These are phyloP conservation scores for Threskiornis aethiopicus DNA, from an alignment of 2,797 vertebrate genomes.

Conservation along the genomic window DNA sequence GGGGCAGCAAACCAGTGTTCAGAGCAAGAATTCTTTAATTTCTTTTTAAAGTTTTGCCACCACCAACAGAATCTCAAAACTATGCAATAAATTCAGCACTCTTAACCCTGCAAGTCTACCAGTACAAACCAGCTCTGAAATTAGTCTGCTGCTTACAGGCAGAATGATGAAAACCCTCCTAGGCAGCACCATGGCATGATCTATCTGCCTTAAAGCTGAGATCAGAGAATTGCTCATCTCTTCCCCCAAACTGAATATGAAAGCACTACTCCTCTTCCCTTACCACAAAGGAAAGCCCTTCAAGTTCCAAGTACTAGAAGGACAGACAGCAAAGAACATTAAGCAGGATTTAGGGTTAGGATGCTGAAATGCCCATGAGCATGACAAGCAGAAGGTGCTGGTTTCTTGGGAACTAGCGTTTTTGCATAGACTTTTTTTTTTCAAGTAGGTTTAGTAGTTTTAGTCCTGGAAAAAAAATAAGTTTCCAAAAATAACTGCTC, in stretches of 20 bases:
- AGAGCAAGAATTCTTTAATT: background rate
- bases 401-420: background rate
- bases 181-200: background rate
- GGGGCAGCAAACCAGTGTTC: background rate
- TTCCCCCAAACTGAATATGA: background rate
- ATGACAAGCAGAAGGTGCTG: background rate
- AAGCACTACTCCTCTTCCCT: background rate
- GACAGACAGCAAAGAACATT: background rate
- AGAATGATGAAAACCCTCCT: background rate
- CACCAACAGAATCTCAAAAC: background rate
- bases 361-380: background rate
- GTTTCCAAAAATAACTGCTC: slow-evolving; percentile 57
- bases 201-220: background rate
- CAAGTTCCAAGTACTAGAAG: background rate
- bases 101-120: background rate
- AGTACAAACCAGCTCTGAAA: background rate
- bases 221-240: background rate
- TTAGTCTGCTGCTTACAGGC: background rate
- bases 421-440: background rate
- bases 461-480: background rate
- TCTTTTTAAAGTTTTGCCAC: background rate
- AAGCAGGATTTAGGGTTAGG: background rate
- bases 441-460: slow-evolving; percentile 44
- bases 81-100: background rate
- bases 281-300: background rate